Conservation (phyloP, 1,140 invertebrate genomes). For the Nomia melanderi region DNA sequence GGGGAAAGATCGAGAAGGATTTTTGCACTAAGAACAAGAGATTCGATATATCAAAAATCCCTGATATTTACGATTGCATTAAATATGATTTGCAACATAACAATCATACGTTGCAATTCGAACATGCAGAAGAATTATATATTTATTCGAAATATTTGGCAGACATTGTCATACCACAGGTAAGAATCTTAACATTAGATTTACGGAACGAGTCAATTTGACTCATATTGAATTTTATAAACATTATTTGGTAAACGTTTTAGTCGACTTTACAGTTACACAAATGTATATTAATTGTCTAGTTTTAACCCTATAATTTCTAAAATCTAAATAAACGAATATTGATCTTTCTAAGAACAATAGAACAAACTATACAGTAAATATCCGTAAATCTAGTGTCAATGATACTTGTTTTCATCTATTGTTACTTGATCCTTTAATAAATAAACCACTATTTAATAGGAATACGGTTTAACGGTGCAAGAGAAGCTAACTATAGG, state of each 20-base stretch:
- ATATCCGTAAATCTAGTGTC: too few relatives aligned
- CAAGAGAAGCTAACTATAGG: constrained; percentile 98
- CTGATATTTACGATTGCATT: constrained; percentile 99
- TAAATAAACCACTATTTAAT: constrained; percentile 11
- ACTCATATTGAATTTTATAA: too few relatives aligned
- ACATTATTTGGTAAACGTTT: too few relatives aligned
- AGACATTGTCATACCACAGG: constrained; percentile 99
- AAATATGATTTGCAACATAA: constrained; percentile 99
- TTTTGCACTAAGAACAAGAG: constrained; percentile 95
- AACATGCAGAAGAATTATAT: constrained; percentile 96
- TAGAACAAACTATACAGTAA: too few relatives aligned
- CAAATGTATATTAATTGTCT: too few relatives aligned
- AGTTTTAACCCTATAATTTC: too few relatives aligned
- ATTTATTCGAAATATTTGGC: constrained; percentile 97
- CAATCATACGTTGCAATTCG: constrained; percentile 95
- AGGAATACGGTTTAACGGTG: constrained; percentile 98
- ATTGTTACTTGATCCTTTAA: too few relatives aligned
- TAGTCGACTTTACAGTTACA: too few relatives aligned
- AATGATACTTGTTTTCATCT: too few relatives aligned
- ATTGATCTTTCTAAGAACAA: too few relatives aligned
- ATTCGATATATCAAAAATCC: constrained; percentile 99
- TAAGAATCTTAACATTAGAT: constrained; percentile 70
- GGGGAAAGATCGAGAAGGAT: constrained; percentile 99
- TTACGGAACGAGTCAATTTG: too few relatives aligned
- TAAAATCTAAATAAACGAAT: too few relatives aligned